Conservation (phyloP, 2,888 invertebrate species). For the Agapetus fuscipes region DNA sequence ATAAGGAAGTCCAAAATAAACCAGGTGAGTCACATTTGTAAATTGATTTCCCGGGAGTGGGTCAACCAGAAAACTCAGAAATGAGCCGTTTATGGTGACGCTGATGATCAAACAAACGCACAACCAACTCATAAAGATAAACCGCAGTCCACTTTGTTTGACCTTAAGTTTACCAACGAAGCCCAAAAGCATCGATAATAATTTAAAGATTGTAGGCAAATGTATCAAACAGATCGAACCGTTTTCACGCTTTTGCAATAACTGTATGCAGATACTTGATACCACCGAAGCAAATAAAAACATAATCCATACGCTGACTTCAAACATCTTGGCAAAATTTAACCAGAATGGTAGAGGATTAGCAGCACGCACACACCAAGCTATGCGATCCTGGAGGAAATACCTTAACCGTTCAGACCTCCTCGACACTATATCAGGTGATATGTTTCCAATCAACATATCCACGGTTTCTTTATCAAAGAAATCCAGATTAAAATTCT, state of each 20-base stretch:
- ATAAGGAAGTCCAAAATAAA: neutral
- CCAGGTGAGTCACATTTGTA: neutral
- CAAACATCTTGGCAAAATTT: neutral
- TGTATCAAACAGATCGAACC: slow-evolving; percentile 13
- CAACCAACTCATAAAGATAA: slow-evolving; percentile 1
- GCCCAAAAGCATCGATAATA: neutral
- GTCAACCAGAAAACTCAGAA: neutral
- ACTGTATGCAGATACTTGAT: neutral
- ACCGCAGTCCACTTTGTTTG: neutral
- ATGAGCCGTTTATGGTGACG: neutral
- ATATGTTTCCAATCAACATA: slow-evolving; percentile 1
- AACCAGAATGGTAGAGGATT: neutral
- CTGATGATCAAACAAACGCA: neutral
- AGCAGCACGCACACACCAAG: slow-evolving; percentile 1
- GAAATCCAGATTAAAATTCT: neutral
- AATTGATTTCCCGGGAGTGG: slow-evolving; percentile 3
- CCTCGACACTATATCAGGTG: neutral
- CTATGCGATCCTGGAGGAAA: neutral
- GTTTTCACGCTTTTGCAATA: neutral
- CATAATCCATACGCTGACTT: neutral
- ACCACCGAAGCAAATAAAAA: neutral
- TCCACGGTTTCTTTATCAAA: neutral
- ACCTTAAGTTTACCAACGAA: neutral
- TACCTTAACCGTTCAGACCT: neutral
- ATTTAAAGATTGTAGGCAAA: neutral